Evolutionary conservation across 1,140 invertebrate genomes (phyloP), one percentile per base, ranked within the genome.

Genomic region (Drosophila punjabiensis): DNA sequence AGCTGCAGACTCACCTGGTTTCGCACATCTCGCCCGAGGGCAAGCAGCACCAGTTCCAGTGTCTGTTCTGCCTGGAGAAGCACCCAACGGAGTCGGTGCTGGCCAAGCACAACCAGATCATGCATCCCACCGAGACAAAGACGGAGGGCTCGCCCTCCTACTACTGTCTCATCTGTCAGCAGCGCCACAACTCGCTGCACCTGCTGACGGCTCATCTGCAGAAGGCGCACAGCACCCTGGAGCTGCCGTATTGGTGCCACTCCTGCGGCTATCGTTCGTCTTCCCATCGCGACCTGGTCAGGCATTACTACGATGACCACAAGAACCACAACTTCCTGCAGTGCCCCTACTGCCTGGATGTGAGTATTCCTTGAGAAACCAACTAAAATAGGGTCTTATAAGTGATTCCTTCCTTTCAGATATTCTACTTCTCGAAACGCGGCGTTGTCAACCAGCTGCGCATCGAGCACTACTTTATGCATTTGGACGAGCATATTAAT

Each of bases 191-290:
- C 58, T 94, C 95, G 20, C 92, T 95, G 45, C 94, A 95, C 75
- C 93, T 95, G 10, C 93, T 97, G 10, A 95, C 96, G 2, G 94
- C 96, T 75, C 97, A 98, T 92, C 95, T 98, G 94, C 95, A 96
- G 67, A 95, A 95, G 66, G 95, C 95, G 70, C 97, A 98, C 93
- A 94, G 95, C 67, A 95, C 95, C 28, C 94, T 95, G 6, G 97
- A 98, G 92, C 94, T 97, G 93, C 97, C 97, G 1, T 98, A 98
- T 92, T 93, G 94, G 41, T 98, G 97, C 90, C 95, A 95, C 30
- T 94, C 95, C 32, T 98, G 97, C 82, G 93, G 94, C 53, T 97
- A 96, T 93, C 94, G 96, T 43, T 95, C 95, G 16, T 97, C 97
- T 10, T 96, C 96, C 65, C 97, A 97, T 91, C 95, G 95, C 69